These are phyloP conservation scores for Entomobrya proxima DNA, from an alignment of 2,888 invertebrate genomes.

Conservation along the genomic window DNA sequence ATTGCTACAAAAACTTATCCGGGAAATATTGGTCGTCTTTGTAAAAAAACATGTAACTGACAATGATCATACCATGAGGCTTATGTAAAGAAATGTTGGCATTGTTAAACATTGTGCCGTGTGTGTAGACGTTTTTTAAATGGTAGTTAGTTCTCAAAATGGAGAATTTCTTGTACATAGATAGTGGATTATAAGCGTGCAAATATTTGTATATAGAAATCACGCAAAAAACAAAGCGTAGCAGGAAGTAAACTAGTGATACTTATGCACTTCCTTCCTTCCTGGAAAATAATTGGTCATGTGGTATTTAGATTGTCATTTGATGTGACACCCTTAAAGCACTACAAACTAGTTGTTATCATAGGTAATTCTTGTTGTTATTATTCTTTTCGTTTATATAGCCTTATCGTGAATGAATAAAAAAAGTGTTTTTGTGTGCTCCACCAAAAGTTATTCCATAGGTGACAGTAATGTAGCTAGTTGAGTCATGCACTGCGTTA, in stretches of 20 bases:
- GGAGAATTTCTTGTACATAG: not conserved
- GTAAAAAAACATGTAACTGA: conserved; percentile 1
- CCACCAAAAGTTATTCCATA: too few relatives aligned
- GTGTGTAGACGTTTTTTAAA: not conserved
- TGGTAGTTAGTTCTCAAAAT: not conserved
- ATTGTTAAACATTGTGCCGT: not conserved
- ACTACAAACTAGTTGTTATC: not conserved
- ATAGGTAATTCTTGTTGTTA: not conserved
- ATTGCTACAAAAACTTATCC: not conserved
- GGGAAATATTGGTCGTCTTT: not conserved
- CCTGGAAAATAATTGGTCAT: not conserved
- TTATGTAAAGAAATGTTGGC: not conserved
- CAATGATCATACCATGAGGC: conserved; percentile 16
- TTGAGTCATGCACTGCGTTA: too few relatives aligned
- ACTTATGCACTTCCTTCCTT: not conserved
- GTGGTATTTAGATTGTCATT: not conserved
- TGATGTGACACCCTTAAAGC: not conserved
- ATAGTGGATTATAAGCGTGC: not conserved
- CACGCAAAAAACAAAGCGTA: not conserved
- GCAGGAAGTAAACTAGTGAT: not conserved
- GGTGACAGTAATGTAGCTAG: too few relatives aligned
- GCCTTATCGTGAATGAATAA: too few relatives aligned
- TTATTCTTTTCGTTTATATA: too few relatives aligned
- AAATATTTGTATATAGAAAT: not conserved
- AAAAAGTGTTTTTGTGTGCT: too few relatives aligned